Base-by-base conservation (phyloP, 1,140 invertebrate species). In the Psilanteris sp. region DNA sequence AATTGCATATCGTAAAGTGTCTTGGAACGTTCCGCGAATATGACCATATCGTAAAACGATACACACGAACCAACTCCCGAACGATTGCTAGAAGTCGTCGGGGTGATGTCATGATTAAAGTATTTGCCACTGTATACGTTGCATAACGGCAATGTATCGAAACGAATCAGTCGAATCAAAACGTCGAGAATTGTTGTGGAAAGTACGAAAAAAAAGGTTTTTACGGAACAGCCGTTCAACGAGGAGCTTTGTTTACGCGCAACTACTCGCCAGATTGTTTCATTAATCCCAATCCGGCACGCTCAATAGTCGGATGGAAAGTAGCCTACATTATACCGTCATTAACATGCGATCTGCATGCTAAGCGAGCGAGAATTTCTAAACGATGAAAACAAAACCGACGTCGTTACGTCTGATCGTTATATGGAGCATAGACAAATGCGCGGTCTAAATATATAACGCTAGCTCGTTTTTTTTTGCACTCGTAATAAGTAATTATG, bases 301-400 rank as follows among this genome's bases (percentile, higher is more conserved):
- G 57, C 55, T 75, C 72, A 48, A 62, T 39, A 57, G 39, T 29
- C 16, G 29, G 62, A 62, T 75, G 64, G 72, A 75, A 75, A 68
- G 72, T 75, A 75, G 72, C 62, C 72, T 75, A 68, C 46, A 75
- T 75, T 75, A 64, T 41, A 43, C 41, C 31, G 41, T 62, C 62
- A 68, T 75, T 75, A 75, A 46, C 72, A 75, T 75, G 48, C 64
- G 41, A 75, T 75, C 57, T 75, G 72, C 72, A 75, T 75, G 62
- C 41, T 54, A 74, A 67, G 54, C 20, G 41, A 67, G 43, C 37
- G 26, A 13, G 32, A 37, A 57, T 64, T 75, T 64, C 64, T 64
- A 68, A 48, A 50, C 34, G 72, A 75, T 75, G 55, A 62, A 75
- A 75, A 75, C 72, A 62, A 67, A 75, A 74, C 48, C 37, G 55